Evolutionary conservation across 1,140 invertebrate species (phyloP).

Genomic region (Atta texana): DNA sequence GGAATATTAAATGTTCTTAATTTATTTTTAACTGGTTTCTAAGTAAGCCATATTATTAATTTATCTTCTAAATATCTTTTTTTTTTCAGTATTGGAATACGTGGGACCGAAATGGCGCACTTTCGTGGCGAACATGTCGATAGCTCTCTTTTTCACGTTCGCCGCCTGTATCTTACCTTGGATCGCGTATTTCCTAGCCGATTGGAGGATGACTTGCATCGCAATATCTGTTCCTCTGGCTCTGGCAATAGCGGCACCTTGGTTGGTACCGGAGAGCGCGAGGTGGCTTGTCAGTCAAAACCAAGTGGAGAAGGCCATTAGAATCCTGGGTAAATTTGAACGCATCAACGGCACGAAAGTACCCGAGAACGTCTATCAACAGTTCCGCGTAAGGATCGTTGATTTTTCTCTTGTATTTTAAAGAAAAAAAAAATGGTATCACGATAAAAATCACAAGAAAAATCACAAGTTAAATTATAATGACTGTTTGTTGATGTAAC

Average conservation of each 20-base stretch:
- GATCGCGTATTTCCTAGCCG: conserved; percentile 91
- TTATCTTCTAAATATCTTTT: conserved; percentile 48
- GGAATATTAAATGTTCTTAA: too few relatives aligned
- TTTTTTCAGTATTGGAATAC: conserved; percentile 92
- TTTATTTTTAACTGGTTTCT: too few relatives aligned
- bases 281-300: conserved; percentile 95
- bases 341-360: conserved; percentile 92
- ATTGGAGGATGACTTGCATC: conserved; percentile 92
- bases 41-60: too few relatives aligned
- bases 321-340: conserved; percentile 93
- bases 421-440: background rate
- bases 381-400: conserved; percentile 86
- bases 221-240: conserved; percentile 91
- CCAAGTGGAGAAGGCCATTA: conserved; percentile 91
- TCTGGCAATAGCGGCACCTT: conserved; percentile 90
- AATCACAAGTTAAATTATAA: background rate
- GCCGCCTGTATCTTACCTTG: conserved; percentile 92
- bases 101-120: conserved; percentile 95
- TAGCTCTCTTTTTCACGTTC: conserved; percentile 94
- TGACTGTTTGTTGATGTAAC: conserved; percentile 26
- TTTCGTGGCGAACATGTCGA: conserved; percentile 95
- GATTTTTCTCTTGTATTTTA: background rate
- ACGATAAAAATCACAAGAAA: background rate
- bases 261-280: conserved; percentile 93
- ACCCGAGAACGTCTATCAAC: conserved; percentile 90